Base-by-base conservation (phyloP, 2,113 vertebrate species). In the Zosterops japonicus region DNA sequence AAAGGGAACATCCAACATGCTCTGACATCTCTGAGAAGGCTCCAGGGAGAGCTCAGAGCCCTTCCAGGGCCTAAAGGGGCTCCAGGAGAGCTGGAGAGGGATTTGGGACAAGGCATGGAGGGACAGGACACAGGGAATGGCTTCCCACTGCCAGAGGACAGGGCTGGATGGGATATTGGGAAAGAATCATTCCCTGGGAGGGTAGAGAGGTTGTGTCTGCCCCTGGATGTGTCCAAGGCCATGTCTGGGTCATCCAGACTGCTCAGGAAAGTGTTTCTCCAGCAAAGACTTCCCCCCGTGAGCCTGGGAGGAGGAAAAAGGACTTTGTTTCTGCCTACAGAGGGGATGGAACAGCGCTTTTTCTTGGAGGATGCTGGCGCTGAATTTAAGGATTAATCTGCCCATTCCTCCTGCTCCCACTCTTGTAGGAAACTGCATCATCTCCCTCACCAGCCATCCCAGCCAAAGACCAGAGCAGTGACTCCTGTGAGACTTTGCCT, bases 101-200 rank as follows among this genome's bases (percentile, higher is more conserved):
- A 35, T 21, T 22, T 0, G 11, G 15, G 35, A 71, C n/a, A 56
- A 29, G 16, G 75, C 0, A 2, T 56, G 67, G 49, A 56, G 49
- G 29, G 57, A 61, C 25, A 71, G 50, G 11, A 56, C 21, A 56
- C 5, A 9, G 25, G 42, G 35, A 65, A 80, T 57, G 35, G 50
- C 20, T 31, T 14, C 56, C 18, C 39, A 39, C 2, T 47, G n/a
- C 19, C 65, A 29, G 29, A 56, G 7, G 56, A 24, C 57, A 64
- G 49, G 7, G 13, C 0, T 17, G 0, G 57, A 6, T 71, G 49
- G 49, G 41, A 49, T 35, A 15, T 10, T 35, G 16, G 49, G 50
- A 2, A 31, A 31, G 35, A 31, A 42, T 56, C 49, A 0, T 2
- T 35, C 2, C 3, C 16, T 55, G 16, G 0, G 24, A 70, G n/a